phyloP scores from a whole-genome alignment of 64 coral and sea anemone genomes.

The Cladopsammia gracilis region DNA sequence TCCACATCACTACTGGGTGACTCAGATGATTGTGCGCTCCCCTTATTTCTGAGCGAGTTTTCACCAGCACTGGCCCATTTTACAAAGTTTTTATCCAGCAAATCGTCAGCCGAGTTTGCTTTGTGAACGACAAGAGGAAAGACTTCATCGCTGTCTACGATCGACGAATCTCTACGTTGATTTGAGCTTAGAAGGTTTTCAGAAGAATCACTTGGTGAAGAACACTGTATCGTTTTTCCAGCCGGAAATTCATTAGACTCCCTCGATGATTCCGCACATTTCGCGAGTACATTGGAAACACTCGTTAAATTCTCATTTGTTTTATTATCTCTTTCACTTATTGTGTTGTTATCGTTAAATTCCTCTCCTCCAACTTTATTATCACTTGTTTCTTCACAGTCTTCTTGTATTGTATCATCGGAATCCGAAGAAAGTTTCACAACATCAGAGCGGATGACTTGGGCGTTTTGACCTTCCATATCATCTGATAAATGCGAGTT shows the following conservation, averaged over 20 bases:
- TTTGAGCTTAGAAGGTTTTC: conserved; percentile 4
- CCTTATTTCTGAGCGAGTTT: conserved; percentile 45
- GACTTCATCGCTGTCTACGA: conserved; percentile 27
- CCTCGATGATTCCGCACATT: not conserved
- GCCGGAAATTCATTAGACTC: not conserved
- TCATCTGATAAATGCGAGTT: not conserved
- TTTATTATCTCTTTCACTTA: not conserved
- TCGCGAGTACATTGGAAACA: not conserved
- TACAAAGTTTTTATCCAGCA: conserved; percentile 34
- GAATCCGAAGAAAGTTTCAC: not conserved
- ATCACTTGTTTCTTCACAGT: not conserved
- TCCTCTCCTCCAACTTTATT: conserved; percentile 7
- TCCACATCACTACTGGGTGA: conserved; percentile 94
- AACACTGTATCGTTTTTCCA: not conserved
- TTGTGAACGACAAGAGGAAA: not conserved
- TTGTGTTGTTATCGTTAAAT: not conserved
- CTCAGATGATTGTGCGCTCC: conserved; percentile 68
- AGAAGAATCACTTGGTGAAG: not conserved
- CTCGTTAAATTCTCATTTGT: not conserved
- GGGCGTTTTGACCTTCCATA: not conserved
- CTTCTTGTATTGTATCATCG: not conserved
- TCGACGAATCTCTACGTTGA: not conserved
- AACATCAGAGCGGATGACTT: not conserved
- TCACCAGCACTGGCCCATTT: conserved; percentile 6
- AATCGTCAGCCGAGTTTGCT: not conserved